Conservation (phyloP, 2,888 invertebrate species). For the Stenurella melanura region DNA sequence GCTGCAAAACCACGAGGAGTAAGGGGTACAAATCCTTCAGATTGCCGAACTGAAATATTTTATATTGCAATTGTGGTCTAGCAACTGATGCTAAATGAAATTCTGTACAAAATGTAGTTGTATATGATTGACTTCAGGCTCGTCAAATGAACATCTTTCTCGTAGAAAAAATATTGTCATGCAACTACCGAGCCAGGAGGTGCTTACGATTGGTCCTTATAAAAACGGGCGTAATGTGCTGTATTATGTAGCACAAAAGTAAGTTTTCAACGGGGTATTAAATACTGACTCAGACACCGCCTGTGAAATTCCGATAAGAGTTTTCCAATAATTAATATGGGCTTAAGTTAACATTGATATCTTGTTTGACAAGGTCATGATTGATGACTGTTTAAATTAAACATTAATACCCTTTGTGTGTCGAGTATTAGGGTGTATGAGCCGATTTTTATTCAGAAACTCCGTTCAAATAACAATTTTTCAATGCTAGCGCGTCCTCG, state of each 20-base stretch:
- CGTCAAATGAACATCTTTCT: too few relatives aligned
- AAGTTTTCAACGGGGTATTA: neutral
- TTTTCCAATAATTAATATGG: slow-evolving; percentile 14
- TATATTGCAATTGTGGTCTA: too few relatives aligned
- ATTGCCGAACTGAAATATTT: too few relatives aligned
- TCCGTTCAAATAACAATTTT: neutral
- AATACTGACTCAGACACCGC: neutral
- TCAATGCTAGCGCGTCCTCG: neutral
- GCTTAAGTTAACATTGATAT: slow-evolving; percentile 13
- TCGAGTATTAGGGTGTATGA: neutral
- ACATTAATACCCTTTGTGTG: slow-evolving; percentile 13
- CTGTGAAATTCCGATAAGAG: slow-evolving; percentile 10
- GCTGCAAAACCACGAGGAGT: too few relatives aligned
- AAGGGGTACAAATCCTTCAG: too few relatives aligned
- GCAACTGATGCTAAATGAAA: too few relatives aligned
- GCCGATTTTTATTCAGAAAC: neutral
- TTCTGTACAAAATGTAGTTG: too few relatives aligned
- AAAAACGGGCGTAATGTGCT: too few relatives aligned
- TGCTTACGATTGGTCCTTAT: too few relatives aligned
- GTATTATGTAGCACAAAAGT: neutral
- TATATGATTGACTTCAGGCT: too few relatives aligned
- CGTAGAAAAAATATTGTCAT: too few relatives aligned
- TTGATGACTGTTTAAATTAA: slow-evolving; percentile 18
- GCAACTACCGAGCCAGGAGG: too few relatives aligned
- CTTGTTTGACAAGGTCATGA: slow-evolving; percentile 3